Evolutionary conservation across 2,113 vertebrate genomes (phyloP), one percentile per base, ranked within the genome.

Genomic region (Drymodes brunneopygia): DNA sequence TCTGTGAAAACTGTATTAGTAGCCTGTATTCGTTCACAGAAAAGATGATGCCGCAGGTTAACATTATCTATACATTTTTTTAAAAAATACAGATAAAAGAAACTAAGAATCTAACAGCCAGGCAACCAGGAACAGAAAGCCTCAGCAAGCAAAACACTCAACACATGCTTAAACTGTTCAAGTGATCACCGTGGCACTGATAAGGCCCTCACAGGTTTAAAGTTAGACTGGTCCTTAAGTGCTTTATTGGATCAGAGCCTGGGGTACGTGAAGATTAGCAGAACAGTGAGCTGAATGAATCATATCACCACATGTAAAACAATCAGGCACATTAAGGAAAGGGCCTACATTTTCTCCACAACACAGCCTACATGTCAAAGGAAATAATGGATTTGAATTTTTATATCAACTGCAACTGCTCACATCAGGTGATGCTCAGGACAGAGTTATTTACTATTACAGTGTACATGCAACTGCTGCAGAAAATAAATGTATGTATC

Each of bases 91-190:
- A 36, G 54, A 87, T 36, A 61, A 85, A 88, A 54, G 67, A 92
- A 93, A 93, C 35, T 7, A 93, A 58, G 45, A 72, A 23, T 72
- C 47, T 61, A 88, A 61, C 48, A 82, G 74, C 35, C 27, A 62
- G n/a, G 42, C 47, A 77, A 50, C 53, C 1, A 1, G 73, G 60
- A 42, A 54, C 47, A 88, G 70, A 56, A 60, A 50, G 82, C 33
- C 75, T 81, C 95, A 62, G n/a, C 64, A 83, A 42, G 74, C 54
- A 77, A 80, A 94, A 53, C 90, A 86, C 82, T 94, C 94, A 83
- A 78, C 92, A 77, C 67, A 4, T n/a, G 25, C 92, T 94, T 90
- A 31, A 88, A 62, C 40, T 28, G 8, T 57, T 85, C 78, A 91
- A 93, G 61, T 61, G 58, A 86, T 84, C 67, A 44, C 73, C 56